phyloP scores from a whole-genome alignment of 2,113 vertebrate species.

The Copsychus sechellarum region DNA sequence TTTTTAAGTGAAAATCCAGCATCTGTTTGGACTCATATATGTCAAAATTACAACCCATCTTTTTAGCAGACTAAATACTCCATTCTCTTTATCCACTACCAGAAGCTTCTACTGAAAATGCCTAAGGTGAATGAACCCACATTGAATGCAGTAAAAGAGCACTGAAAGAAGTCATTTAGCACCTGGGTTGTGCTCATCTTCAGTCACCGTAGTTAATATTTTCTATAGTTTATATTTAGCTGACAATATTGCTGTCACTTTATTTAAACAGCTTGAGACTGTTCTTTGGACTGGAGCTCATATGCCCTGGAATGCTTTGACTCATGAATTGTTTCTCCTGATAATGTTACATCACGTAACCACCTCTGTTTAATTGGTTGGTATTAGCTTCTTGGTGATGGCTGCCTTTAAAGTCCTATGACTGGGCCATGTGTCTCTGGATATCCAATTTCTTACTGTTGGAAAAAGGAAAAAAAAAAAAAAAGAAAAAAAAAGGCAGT shows the following conservation, averaged over 20 bases:
- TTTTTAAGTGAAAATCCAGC: background rate
- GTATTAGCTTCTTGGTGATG: constrained; percentile 78
- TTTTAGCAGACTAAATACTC: background rate
- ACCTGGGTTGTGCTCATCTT: constrained; percentile 73
- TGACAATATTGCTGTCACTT: constrained; percentile 93
- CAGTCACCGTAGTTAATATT: constrained; percentile 77
- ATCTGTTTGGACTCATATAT: background rate
- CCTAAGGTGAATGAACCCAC: background rate
- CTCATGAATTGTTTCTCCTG: constrained; percentile 97
- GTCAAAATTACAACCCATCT: background rate
- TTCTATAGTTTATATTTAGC: constrained; percentile 91
- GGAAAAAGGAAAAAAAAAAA: constrained; percentile 68
- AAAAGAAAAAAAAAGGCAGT: constrained; percentile 60
- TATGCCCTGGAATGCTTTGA: constrained; percentile 96
- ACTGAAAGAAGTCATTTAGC: constrained; percentile 28
- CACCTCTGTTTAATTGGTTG: constrained; percentile 87
- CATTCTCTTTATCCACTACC: background rate
- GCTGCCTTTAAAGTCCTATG: constrained; percentile 82
- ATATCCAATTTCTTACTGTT: constrained; percentile 85
- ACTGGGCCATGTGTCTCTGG: constrained; percentile 83
- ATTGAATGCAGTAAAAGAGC: background rate
- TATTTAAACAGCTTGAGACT: constrained; percentile 88
- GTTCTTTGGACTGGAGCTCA: constrained; percentile 87
- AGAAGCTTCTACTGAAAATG: background rate
- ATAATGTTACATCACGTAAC: constrained; percentile 97